Conservation (phyloP, 2,797 vertebrate genomes). For the Catostomus latipinnis region DNA sequence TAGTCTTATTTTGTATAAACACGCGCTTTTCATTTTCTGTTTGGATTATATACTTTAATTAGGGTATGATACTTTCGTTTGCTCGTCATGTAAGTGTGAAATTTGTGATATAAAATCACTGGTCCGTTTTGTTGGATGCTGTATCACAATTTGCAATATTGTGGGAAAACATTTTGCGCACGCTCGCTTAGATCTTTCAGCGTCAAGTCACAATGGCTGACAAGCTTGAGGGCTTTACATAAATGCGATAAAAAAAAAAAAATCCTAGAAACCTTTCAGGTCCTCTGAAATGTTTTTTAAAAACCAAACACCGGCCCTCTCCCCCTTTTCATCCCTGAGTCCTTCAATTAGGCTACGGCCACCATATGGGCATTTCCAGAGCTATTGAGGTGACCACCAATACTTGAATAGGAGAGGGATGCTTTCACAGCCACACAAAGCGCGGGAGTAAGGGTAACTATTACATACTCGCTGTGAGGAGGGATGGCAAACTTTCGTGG, state of each 20-base stretch:
- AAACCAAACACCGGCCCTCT: slow-evolving; percentile 81
- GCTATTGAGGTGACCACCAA: slow-evolving; percentile 89
- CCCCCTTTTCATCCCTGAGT: slow-evolving; percentile 83
- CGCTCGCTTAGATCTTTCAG: slow-evolving; percentile 75
- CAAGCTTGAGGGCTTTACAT: slow-evolving; percentile 80
- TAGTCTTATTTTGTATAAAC: neutral
- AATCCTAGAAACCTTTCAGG: slow-evolving; percentile 83
- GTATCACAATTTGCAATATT: slow-evolving; percentile 60
- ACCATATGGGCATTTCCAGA: slow-evolving; percentile 89
- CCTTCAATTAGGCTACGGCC: slow-evolving; percentile 84
- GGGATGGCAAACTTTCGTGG: slow-evolving; percentile 87
- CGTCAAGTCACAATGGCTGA: slow-evolving; percentile 77
- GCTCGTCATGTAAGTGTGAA: slow-evolving; percentile 65
- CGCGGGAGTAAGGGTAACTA: slow-evolving; percentile 82
- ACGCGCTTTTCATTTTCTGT: slow-evolving; percentile 6
- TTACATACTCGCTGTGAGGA: slow-evolving; percentile 84
- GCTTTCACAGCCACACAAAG: slow-evolving; percentile 86
- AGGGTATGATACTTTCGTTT: slow-evolving; percentile 42
- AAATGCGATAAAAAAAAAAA: slow-evolving; percentile 85
- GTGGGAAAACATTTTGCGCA: slow-evolving; percentile 77
- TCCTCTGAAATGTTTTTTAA: slow-evolving; percentile 85
- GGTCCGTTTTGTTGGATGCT: slow-evolving; percentile 6
- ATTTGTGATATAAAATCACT: neutral
- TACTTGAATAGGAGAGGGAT: slow-evolving; percentile 85
- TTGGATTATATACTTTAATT: slow-evolving; percentile 3